Conservation (phyloP, 2,113 vertebrate genomes). For the Arvicanthis niloticus region DNA sequence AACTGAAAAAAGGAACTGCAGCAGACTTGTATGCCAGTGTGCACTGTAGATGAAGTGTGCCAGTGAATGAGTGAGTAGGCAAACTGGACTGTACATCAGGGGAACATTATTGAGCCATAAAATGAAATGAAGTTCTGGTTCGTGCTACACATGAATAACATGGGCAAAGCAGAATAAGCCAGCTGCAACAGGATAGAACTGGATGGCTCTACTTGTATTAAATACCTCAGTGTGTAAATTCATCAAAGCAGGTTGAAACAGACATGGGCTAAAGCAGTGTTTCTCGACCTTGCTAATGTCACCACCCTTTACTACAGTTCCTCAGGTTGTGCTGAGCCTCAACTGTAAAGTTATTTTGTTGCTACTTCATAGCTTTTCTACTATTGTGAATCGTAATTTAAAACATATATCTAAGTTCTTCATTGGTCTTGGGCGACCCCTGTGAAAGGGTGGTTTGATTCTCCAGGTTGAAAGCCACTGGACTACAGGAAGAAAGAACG, state of each 20-base stretch:
- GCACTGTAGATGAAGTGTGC: too few relatives aligned
- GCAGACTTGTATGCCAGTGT: background rate
- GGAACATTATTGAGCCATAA: background rate
- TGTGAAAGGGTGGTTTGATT: background rate
- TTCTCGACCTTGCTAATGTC: background rate
- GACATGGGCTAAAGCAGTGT: background rate
- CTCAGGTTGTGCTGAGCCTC: background rate
- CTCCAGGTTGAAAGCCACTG: background rate
- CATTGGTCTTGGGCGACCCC: background rate
- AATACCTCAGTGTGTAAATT: background rate
- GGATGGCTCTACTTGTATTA: background rate
- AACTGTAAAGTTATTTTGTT: background rate
- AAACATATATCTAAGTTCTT: background rate
- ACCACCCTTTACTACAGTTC: background rate
- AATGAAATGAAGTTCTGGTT: background rate
- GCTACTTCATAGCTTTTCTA: background rate
- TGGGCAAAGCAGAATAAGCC: background rate
- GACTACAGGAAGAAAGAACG: background rate
- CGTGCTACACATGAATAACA: background rate
- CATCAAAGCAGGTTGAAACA: background rate
- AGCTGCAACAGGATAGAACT: background rate
- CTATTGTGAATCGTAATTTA: background rate
- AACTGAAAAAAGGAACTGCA: background rate
- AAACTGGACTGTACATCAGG: background rate
- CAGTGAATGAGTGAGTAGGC: fast-evolving